Base-by-base conservation (phyloP, 2,113 vertebrate genomes). In the Pangasianodon hypophthalmus region DNA sequence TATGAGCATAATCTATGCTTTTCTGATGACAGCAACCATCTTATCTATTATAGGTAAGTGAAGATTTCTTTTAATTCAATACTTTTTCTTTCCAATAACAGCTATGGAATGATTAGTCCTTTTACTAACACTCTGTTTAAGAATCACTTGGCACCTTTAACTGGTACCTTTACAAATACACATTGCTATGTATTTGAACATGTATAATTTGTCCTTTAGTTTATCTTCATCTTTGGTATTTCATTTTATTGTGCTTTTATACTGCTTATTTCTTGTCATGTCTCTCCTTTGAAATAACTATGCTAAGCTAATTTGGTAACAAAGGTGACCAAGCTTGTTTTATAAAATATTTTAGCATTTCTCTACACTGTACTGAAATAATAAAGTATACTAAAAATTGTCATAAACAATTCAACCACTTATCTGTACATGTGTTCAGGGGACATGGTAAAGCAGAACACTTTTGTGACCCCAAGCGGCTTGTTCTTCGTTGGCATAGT, bases 391-490 rank as follows among this genome's bases (percentile, higher is more conserved):
- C 7, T 7, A 71, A 37, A 67, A 13, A 71, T 41, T 73, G 32
- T 73, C 32, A 2, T 73, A 41, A 71, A 71, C 11, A 11, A 46
- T 19, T 37, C 2, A 24, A 46, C 21, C 46, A 13, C 26, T 58
- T n/a, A 44, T 84, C 46, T 29, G 56, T 46, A 16, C 29, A 18
- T 64, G 32, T 29, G 4, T 67, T 56, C 19, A 87, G 86, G 52
- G 13, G 71, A 77, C 69, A 92, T 95, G 92, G 87, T 95, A 29
- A 3, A n/a, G 29, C 88, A 93, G 1, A 0, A 37, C 21, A 95
- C 94, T 64, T 94, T 96, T 64, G 84, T 95, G 80, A 94, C 94
- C 6, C 95, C 95, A 48, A 94, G 93, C 62, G 94, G 94, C 69
- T 84, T 96, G 7, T 95, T 95, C 29, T 80, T 96, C 46, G 64